Base-by-base conservation (phyloP, 2,888 invertebrate genomes). In the Andrena trimmerana region DNA sequence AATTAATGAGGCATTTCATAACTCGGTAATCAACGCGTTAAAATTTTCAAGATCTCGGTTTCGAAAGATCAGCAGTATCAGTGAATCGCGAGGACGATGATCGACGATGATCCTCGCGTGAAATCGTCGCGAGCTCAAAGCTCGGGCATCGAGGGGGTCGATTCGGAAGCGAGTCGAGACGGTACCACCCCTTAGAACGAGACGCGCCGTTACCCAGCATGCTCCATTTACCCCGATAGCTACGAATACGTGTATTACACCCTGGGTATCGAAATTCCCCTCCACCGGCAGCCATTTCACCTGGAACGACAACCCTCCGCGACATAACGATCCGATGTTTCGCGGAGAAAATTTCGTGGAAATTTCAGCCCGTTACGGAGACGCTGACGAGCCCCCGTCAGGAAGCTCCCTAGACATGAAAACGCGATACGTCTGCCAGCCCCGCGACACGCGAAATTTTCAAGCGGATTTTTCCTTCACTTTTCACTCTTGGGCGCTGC, bases 201-300 rank as follows among this genome's bases (percentile, higher is more conserved):
- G 81, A 87, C 87, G 87, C 87, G 84, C 80, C 87, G 90, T 90
- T 90, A 89, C 86, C 83, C 90, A 66, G 74, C 87, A 87, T 85
- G 90, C 90, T 87, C 91, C 91, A 91, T 91, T 91, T 90, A 90
- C 91, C 81, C 69, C 84, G 88, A 90, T 90, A 86, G 88, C 87
- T 91, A 88, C 86, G 88, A 89, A 91, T 90, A 88, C 89, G 85
- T 85, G 85, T 84, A 88, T 86, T 85, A 88, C 84, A 83, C 57
- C 70, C 72, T 13, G 29, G 66, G 73, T 72, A 82, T 85, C 78
- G 87, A 87, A 82, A 90, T 86, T 87, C 59, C 83, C 81, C 77
- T 66, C 72, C 42, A 24, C 50, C 52, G 33, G 27, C 54, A 71
- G 72, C 76, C 68, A 77, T 65, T 85, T 73, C 79, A 67, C 72